phyloP scores from a whole-genome alignment of 2,113 vertebrate genomes.

The Pituophis catenifer region DNA sequence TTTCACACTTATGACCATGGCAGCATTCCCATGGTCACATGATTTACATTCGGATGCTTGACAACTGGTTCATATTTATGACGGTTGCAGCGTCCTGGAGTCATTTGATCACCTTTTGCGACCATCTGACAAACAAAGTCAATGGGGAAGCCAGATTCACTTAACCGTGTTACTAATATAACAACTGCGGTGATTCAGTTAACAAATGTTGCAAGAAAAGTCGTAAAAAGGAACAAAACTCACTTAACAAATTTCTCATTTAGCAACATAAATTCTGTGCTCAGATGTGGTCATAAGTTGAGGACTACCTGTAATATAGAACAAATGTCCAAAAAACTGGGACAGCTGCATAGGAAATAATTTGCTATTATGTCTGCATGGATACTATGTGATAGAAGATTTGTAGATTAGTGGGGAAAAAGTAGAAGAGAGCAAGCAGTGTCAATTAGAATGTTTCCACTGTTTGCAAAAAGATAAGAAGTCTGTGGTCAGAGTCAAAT shows the following conservation, averaged over 20 bases:
- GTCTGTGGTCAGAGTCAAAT: conserved; percentile 64
- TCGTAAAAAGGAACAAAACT: not conserved
- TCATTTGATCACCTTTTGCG: not conserved
- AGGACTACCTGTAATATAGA: conserved; percentile 48
- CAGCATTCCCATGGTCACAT: not conserved
- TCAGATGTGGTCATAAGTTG: not conserved
- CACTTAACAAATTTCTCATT: not conserved
- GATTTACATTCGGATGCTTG: not conserved
- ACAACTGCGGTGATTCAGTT: not conserved
- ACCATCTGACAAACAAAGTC: not conserved
- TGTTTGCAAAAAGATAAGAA: conserved; percentile 66
- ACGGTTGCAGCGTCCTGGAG: not conserved
- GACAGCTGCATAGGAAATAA: conserved; percentile 50
- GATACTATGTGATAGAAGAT: conserved; percentile 53
- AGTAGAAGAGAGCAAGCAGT: conserved; percentile 2
- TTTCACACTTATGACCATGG: not conserved
- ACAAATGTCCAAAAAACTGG: conserved; percentile 46
- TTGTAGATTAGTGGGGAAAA: conserved; percentile 40
- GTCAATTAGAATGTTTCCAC: conserved; percentile 60
- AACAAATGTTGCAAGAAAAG: not conserved
- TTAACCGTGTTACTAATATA: not conserved
- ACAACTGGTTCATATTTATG: not conserved
- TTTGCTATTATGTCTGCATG: conserved; percentile 51
- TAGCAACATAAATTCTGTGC: not conserved
- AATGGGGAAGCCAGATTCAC: not conserved